A percentile compares a stretch with the other conserved stretches of the same genome.
These are phyloP conservation scores for Acronicta aceris DNA, from an alignment of 2,888 invertebrate species.

Conservation along the genomic window DNA sequence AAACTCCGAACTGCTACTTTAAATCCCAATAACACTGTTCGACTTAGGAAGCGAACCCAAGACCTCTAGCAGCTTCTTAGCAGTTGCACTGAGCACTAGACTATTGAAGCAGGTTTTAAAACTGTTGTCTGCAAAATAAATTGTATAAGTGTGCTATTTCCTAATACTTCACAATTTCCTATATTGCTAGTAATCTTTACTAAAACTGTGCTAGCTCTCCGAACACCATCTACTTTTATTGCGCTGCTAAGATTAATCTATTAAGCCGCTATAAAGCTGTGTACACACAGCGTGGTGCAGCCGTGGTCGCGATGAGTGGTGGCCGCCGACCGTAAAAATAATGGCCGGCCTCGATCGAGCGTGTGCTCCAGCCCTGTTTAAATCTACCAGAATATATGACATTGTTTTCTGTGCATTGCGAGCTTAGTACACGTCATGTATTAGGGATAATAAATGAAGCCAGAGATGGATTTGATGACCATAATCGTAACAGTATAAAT, in stretches of 20 bases:
- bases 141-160: too few relatives aligned
- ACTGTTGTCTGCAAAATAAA: too few relatives aligned
- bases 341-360: conserved; percentile 71
- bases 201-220: background rate
- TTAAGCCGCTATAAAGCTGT: conserved; percentile 29
- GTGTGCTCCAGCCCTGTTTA: conserved; percentile 26
- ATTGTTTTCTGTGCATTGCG: conserved; percentile 31
- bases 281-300: conserved; percentile 53
- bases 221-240: conserved; percentile 16
- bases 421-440: background rate
- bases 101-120: too few relatives aligned
- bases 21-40: too few relatives aligned
- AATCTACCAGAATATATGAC: conserved; percentile 27
- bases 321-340: conserved; percentile 85
- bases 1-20: too few relatives aligned
- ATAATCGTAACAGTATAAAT: too few relatives aligned
- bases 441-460: background rate
- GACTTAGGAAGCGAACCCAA: too few relatives aligned
- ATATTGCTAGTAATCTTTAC: too few relatives aligned
- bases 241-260: conserved; percentile 37
- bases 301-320: conserved; percentile 73
- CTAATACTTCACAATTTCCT: too few relatives aligned
- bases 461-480: background rate
- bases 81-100: too few relatives aligned
- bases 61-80: too few relatives aligned